A percentile compares a stretch with the other conserved stretches of the same genome.
phyloP scores from a whole-genome alignment of 2,113 vertebrate genomes.

The Bufo gargarizans region DNA sequence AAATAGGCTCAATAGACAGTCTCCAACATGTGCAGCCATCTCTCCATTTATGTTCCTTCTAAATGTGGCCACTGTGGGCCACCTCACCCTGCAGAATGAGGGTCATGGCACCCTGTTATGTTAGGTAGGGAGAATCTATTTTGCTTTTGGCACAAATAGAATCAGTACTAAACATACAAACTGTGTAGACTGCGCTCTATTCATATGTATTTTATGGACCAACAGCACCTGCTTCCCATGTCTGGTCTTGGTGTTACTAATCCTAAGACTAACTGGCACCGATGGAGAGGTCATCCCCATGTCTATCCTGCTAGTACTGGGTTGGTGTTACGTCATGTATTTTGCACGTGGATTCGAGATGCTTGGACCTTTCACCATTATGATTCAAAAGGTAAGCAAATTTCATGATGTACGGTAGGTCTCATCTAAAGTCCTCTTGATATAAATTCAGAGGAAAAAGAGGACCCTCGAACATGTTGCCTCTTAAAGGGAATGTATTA shows the following conservation, averaged over 20 bases:
- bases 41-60: too few relatives aligned
- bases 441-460: too few relatives aligned
- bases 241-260: conserved; percentile 80
- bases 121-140: too few relatives aligned
- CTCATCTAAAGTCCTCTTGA: too few relatives aligned
- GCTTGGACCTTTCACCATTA: conserved; percentile 80
- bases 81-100: too few relatives aligned
- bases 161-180: neutral
- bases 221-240: conserved; percentile 75
- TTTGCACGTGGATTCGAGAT: conserved; percentile 95
- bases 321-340: conserved; percentile 96
- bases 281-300: conserved; percentile 84
- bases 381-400: conserved; percentile 78
- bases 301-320: conserved; percentile 89
- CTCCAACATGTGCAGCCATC: too few relatives aligned
- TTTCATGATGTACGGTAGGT: neutral
- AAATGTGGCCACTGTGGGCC: too few relatives aligned
- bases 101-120: too few relatives aligned
- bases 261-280: conserved; percentile 80
- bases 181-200: neutral
- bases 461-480: too few relatives aligned
- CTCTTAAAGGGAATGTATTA: neutral
- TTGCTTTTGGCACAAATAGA: neutral
- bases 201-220: neutral
- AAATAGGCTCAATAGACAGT: too few relatives aligned